phyloP scores from a whole-genome alignment of 2,888 invertebrate genomes.

The Ennomos fuscantarius region DNA sequence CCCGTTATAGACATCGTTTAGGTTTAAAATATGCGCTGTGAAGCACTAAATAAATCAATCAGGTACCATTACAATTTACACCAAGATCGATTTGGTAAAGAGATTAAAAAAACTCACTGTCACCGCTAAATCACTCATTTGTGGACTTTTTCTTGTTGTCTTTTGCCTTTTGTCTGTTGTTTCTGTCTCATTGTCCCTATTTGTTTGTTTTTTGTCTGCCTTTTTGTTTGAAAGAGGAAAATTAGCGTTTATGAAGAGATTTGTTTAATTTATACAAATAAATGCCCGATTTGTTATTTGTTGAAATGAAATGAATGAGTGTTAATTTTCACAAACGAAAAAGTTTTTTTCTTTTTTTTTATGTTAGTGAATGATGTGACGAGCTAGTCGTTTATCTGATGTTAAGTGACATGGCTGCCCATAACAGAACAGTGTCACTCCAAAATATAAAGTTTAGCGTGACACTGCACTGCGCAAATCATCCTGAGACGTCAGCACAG shows the following conservation, averaged over 20 bases:
- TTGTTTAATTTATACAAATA: too few relatives aligned
- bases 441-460: too few relatives aligned
- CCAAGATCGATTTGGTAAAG: slow-evolving; percentile 62
- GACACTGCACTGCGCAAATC: too few relatives aligned
- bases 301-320: too few relatives aligned
- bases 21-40: slow-evolving; percentile 50
- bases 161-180: slow-evolving; percentile 43
- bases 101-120: slow-evolving; percentile 39
- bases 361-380: too few relatives aligned
- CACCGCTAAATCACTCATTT: slow-evolving; percentile 71
- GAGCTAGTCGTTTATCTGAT: too few relatives aligned
- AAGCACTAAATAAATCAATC: slow-evolving; percentile 69
- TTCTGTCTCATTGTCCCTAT: slow-evolving; percentile 48
- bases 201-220: slow-evolving; percentile 20
- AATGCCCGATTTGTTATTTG: too few relatives aligned
- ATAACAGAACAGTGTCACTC: too few relatives aligned
- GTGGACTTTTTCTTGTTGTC: slow-evolving; percentile 42
- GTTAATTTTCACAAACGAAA: too few relatives aligned
- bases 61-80: slow-evolving; percentile 69
- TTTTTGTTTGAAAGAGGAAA: background rate
- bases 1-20: slow-evolving; percentile 45
- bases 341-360: too few relatives aligned
- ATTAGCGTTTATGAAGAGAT: slow-evolving; percentile 1
- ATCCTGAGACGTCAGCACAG: too few relatives aligned
- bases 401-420: too few relatives aligned